Evolutionary conservation across 2,888 invertebrate genomes (phyloP).

Genomic region (Piscicola geometra): DNA sequence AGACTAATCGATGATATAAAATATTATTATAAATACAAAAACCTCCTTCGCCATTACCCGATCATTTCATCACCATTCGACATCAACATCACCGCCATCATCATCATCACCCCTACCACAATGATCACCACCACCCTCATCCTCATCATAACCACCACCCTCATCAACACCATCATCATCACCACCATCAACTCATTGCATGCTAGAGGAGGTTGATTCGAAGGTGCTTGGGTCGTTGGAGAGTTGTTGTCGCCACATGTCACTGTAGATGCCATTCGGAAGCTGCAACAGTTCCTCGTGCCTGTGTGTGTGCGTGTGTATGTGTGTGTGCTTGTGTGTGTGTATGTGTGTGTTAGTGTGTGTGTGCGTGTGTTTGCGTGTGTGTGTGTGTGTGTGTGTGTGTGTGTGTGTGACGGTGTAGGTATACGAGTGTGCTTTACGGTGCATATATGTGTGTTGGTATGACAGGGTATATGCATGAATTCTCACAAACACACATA

Average conservation of each 20-base stretch:
- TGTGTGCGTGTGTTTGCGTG: conserved; percentile 57
- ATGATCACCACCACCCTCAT: background rate
- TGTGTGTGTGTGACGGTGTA: conserved; percentile 22
- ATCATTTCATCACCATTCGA: no score
- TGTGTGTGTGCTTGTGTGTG: conserved; percentile 25
- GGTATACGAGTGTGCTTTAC: conserved; percentile 23
- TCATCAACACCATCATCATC: no score
- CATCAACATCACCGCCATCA: no score
- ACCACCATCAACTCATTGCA: no score
- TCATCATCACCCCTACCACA: no score
- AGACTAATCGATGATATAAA: no score
- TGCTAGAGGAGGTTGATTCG: no score
- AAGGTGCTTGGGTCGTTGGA: conserved; percentile 2
- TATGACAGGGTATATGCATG: background rate
- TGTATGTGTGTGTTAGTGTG: conserved; percentile 25
- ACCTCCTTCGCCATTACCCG: no score
- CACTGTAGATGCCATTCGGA: conserved; percentile 70
- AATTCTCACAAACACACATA: conserved; percentile 55
- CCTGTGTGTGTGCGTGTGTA: conserved; percentile 44
- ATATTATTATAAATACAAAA: no score
- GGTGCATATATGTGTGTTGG: background rate
- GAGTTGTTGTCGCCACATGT: conserved; percentile 84
- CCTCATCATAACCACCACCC: no score
- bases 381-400: conserved; percentile 14
- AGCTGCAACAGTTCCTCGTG: conserved; percentile 66